These are phyloP conservation scores for Metaphire vulgaris DNA, from an alignment of 1,140 invertebrate species.

Conservation along the genomic window DNA sequence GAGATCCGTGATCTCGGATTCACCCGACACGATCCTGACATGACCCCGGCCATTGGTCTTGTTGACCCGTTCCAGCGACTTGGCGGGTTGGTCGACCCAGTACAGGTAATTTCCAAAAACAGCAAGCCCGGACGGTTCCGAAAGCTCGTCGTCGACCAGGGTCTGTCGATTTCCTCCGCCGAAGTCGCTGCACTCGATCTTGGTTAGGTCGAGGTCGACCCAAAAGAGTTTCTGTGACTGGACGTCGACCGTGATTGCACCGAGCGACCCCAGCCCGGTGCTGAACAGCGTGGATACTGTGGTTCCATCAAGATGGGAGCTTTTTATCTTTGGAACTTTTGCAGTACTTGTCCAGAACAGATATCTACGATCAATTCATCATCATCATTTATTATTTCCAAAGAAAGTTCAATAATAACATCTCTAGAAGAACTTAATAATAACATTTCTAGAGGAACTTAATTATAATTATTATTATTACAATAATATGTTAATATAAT, in stretches of 20 bases:
- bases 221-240: constrained; percentile 40
- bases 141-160: constrained; percentile 59
- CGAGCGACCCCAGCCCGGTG: constrained; percentile 38
- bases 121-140: constrained; percentile 89
- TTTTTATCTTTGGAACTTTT: constrained; percentile 70
- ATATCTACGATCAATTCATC: too few relatives aligned
- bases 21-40: constrained; percentile 47
- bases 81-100: constrained; percentile 85
- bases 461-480: too few relatives aligned
- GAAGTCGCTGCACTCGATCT: constrained; percentile 57
- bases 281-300: constrained; percentile 36
- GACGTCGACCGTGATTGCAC: constrained; percentile 44
- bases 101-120: constrained; percentile 88
- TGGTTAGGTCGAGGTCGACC: constrained; percentile 57
- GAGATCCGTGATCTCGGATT: constrained; percentile 59
- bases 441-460: too few relatives aligned
- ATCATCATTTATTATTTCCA: too few relatives aligned
- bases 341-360: constrained; percentile 80
- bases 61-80: constrained; percentile 41
- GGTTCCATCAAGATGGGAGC: constrained; percentile 61
- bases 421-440: too few relatives aligned
- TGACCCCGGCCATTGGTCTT: constrained; percentile 33
- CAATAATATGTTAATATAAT: too few relatives aligned
- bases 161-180: constrained; percentile 68
- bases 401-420: too few relatives aligned